phyloP scores from a whole-genome alignment of 2,888 invertebrate species.

The Orchestes rusci region DNA sequence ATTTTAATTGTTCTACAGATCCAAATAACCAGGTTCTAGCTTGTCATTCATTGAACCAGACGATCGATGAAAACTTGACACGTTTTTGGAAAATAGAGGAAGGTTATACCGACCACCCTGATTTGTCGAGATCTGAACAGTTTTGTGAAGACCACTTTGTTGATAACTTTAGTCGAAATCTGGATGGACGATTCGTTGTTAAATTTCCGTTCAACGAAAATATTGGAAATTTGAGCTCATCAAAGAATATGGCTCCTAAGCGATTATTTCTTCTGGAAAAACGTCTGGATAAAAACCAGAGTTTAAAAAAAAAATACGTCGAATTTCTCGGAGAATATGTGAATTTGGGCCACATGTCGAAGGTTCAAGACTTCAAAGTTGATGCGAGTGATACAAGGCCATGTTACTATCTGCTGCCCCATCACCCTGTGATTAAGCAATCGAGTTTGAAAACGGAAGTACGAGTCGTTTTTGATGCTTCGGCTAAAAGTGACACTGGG shows the following conservation, averaged over 20 bases:
- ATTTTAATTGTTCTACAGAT: conserved; percentile 2
- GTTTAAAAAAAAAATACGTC: conserved; percentile 8
- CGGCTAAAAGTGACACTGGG: conserved; percentile 12
- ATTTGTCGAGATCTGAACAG: neutral
- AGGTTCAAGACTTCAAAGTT: conserved; percentile 1
- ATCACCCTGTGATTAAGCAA: conserved; percentile 13
- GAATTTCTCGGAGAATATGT: conserved; percentile 12
- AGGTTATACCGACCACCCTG: neutral
- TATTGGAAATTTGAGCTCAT: neutral
- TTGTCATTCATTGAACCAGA: conserved; percentile 2
- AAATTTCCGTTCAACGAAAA: conserved; percentile 6
- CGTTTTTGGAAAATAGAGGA: conserved; percentile 1
- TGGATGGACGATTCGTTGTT: neutral
- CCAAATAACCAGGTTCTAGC: neutral
- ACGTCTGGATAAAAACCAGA: conserved; percentile 6
- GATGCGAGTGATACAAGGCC: neutral
- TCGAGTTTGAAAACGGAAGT: conserved; percentile 13
- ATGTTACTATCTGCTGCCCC: conserved; percentile 10
- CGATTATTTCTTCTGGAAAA: conserved; percentile 4
- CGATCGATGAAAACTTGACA: conserved; percentile 1
- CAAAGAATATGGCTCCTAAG: conserved; percentile 5
- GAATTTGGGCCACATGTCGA: conserved; percentile 11
- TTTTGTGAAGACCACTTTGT: neutral
- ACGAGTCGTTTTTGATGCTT: conserved; percentile 21
- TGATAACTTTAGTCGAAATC: no score